phyloP scores from a whole-genome alignment of 2,888 invertebrate species.

The Apeira syringaria region DNA sequence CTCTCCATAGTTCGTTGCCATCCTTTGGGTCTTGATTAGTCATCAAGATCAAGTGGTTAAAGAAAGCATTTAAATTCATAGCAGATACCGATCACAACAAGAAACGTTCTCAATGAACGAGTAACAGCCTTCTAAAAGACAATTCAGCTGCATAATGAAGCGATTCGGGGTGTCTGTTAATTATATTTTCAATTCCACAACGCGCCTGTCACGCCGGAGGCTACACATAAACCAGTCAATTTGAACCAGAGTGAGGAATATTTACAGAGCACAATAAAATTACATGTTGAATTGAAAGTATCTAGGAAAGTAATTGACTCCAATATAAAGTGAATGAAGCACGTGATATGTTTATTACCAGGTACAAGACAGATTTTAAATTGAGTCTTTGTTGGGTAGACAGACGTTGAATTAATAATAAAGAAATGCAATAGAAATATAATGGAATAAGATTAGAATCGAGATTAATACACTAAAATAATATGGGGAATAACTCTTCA shows the following conservation, averaged over 20 bases:
- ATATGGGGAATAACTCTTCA: too few species aligned
- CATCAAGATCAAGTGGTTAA: too few species aligned
- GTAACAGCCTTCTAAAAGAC: slow-evolving; percentile 45
- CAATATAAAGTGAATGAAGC: slow-evolving; percentile 32
- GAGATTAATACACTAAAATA: too few species aligned
- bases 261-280: slow-evolving; percentile 30
- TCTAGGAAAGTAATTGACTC: slow-evolving; percentile 13
- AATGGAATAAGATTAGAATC: too few species aligned
- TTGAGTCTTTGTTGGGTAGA: slow-evolving; percentile 13
- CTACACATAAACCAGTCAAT: slow-evolving; percentile 42
- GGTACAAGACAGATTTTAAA: slow-evolving; percentile 15
- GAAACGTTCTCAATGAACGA: too few species aligned
- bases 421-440: slow-evolving; percentile 4
- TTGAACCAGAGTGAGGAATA: slow-evolving; percentile 42
- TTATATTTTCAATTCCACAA: slow-evolving; percentile 75
- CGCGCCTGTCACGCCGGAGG: slow-evolving; percentile 50
- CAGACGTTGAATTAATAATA: slow-evolving; percentile 9
- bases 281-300: not conserved
- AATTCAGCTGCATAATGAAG: slow-evolving; percentile 59
- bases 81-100: too few species aligned
- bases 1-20: not conserved
- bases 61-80: too few species aligned
- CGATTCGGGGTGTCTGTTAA: slow-evolving; percentile 58
- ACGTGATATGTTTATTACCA: slow-evolving; percentile 24
- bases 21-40: too few species aligned